phyloP scores from a whole-genome alignment of 2,888 invertebrate genomes.

The Leucophenga maculata region DNA sequence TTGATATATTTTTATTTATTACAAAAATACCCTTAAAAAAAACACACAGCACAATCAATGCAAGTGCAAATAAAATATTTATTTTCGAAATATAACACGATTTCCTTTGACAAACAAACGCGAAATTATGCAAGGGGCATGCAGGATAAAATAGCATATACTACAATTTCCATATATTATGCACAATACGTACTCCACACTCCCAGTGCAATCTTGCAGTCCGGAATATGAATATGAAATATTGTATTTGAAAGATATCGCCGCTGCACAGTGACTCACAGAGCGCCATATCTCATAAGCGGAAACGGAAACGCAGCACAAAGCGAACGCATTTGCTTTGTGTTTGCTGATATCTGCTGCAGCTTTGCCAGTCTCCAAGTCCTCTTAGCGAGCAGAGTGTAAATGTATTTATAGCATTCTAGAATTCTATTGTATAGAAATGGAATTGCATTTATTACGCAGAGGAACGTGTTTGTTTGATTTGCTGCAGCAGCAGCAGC shows the following conservation, averaged over 20 bases:
- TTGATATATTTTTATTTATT: no score
- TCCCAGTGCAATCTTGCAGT: no score
- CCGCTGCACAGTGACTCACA: background rate
- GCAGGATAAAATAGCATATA: background rate
- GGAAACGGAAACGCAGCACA: constrained; percentile 15
- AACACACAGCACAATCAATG: no score
- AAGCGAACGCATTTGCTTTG: constrained; percentile 18
- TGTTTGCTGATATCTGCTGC: constrained; percentile 13
- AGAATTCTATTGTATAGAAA: constrained; percentile 3
- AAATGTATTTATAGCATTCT: background rate
- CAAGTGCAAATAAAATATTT: background rate
- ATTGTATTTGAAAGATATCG: constrained; percentile 8
- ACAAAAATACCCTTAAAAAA: no score
- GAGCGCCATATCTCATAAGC: constrained; percentile 8
- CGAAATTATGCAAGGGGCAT: background rate
- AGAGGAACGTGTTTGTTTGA: constrained; percentile 6
- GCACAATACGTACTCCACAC: no score
- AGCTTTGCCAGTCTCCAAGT: background rate
- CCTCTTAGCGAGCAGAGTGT: background rate
- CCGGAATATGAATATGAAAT: constrained; percentile 13
- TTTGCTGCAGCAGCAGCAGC: background rate
- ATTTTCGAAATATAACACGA: background rate
- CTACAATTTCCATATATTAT: no score
- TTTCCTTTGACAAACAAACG: background rate
- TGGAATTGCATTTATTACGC: constrained; percentile 10